Base-by-base conservation (phyloP, 1,140 invertebrate species). In the Eumeta japonica region DNA sequence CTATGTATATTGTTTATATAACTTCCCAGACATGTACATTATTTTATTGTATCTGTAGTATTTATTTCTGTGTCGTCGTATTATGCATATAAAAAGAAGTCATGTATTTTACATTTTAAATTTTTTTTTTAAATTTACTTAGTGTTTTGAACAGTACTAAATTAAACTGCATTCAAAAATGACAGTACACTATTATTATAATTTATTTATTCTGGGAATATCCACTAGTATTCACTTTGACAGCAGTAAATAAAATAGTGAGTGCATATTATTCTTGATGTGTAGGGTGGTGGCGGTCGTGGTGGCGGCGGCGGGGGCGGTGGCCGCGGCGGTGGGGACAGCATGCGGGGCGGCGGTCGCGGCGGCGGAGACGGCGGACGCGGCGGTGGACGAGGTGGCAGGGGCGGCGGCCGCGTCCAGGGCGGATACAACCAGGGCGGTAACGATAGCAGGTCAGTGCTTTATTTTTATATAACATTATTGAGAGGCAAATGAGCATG, bases 361-460 rank as follows among this genome's bases (percentile, higher is more conserved):
- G 48, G 54, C 1, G 43, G 53, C 1, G 40, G 50, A 1, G 40
- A 44, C 0, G 29, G 46, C 3, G 36, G 46, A 5, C 39, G 36
- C 11, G 35, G 37, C 4, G 41, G 51, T 0, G 46, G 47, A 4
- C n/a, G n/a, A n/a, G 46, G 55, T 3, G 39, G 50, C 0, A 37
- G 62, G 0, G 40, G 57, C 1, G 55, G 64, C 0, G 58, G 55
- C 2, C 41, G 56, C 12, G 70, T 71, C 1, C 66, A 74, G 33
- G 70, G 66, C 2, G 62, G 60, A 2, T 71, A 68, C 50, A 64
- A 53, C 33, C 61, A 59, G 35, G 50, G 41, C n/a, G 40, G 16
- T 10, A 50, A 53, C 1, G 60, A 71, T 33, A 52, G 55, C 19
- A 41, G 38, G 45, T 50, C 30, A 35, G 20, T n/a, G n/a, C n/a